phyloP scores from a whole-genome alignment of 2,888 invertebrate genomes.

The Zonitis immaculata region DNA sequence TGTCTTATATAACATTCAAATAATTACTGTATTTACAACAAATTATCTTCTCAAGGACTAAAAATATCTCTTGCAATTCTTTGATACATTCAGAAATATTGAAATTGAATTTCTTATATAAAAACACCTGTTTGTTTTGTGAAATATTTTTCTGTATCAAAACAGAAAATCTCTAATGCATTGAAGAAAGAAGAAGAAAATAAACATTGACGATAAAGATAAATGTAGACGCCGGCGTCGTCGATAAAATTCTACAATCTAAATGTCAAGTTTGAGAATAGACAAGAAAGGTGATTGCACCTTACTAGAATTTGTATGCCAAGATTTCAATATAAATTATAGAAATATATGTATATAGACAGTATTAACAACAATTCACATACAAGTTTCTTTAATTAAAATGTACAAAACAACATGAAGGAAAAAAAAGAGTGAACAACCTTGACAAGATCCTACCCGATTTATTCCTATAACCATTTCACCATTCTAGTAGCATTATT shows the following conservation, averaged over 20 bases:
- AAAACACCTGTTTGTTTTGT: background rate
- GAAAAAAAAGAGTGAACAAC: constrained; percentile 1
- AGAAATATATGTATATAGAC: background rate
- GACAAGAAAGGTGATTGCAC: constrained; percentile 11
- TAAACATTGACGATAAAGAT: background rate
- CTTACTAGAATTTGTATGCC: background rate
- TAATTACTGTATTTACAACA: background rate
- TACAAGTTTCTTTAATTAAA: background rate
- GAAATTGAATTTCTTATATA: too few species aligned
- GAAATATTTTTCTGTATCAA: background rate
- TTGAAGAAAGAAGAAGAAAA: background rate
- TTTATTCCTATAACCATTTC: background rate
- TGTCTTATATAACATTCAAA: background rate
- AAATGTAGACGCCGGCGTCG: background rate
- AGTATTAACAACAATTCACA: background rate
- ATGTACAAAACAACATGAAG: background rate
- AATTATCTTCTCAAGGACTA: background rate
- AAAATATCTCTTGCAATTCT: background rate
- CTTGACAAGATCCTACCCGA: constrained; percentile 10
- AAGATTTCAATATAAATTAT: background rate
- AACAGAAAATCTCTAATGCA: background rate
- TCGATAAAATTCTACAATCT: background rate
- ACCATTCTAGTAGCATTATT: background rate
- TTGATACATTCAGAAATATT: background rate
- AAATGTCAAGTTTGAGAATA: constrained; percentile 10